Evolutionary conservation across 2,797 vertebrate genomes (phyloP), one percentile per base, ranked within the genome.

Genomic region (Toxotes lorentzi): DNA sequence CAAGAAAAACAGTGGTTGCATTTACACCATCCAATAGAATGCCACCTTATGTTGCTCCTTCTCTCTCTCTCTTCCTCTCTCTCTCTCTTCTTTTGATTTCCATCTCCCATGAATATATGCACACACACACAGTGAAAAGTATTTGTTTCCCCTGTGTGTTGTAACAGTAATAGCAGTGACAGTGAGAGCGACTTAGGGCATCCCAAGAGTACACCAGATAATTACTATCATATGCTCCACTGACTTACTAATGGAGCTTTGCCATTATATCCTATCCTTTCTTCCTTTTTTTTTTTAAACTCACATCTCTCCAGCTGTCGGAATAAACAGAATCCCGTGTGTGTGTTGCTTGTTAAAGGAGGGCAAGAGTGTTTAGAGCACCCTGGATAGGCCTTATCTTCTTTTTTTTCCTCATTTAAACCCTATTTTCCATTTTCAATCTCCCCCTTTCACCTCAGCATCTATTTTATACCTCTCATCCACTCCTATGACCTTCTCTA

Each of bases 211-310:
- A 51, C 78, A 67, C 63, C 83, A 81, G 78, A 83, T 91, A 92
- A 93, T 91, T 89, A 89, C 78, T 62, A 85, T 85, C 84, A 84
- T 82, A 78, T 74, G 87, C 88, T 76, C 50, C 81, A 68, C 73
- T 85, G 82, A 59, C 72, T 90, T 82, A 79, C 75, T 91, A 91
- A 93, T 92, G 82, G 82, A 83, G 84, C 73, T 85, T 80, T 71
- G 62, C 78, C 34, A 73, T 84, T 82, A 57, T 70, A 81, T 80
- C 68, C 64, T n/a, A 75, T 21, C 65, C 24, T 82, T 72, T 82
- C 73, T 73, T 82, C 50, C 63, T 77, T 83, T 77, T 62, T 53
- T 74, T 65, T 35, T 1, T 85, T 69, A 76, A 67, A 10, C 30
- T 24, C 16, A 53, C 32, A 9, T 64, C 60, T 79, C 57, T 45